These are phyloP conservation scores for Drosophila nr. perissopoda DNA, from an alignment of 2,888 invertebrate species.

Conservation along the genomic window DNA sequence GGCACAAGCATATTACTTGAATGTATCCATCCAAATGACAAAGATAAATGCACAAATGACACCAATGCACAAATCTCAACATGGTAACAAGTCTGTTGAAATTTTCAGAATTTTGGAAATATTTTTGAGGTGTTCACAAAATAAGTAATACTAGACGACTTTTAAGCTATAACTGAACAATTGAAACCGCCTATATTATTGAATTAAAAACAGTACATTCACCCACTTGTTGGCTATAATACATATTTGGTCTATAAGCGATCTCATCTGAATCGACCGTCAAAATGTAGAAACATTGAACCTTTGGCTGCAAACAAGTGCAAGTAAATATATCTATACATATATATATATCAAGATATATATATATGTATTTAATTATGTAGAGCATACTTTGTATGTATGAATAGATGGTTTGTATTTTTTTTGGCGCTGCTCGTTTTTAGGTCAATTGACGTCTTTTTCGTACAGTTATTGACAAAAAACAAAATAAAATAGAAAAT, in stretches of 20 bases:
- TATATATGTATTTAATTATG: conserved; percentile 1
- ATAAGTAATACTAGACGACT: background rate
- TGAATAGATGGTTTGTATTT: conserved; percentile 6
- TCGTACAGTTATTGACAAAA: conserved; percentile 58
- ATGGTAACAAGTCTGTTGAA: conserved; percentile 17
- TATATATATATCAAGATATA: conserved; percentile 1
- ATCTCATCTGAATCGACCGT: conserved; percentile 38
- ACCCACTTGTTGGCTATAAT: conserved; percentile 25
- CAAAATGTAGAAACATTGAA: conserved; percentile 65
- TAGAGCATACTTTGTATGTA: background rate
- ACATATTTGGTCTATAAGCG: conserved; percentile 17
- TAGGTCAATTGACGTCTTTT: conserved; percentile 70
- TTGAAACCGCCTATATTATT: background rate
- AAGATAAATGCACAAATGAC: conserved; percentile 62
- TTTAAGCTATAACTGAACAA: background rate
- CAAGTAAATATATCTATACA: conserved; percentile 12
- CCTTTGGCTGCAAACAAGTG: conserved; percentile 44
- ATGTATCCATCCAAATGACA: conserved; percentile 49
- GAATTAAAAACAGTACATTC: background rate
- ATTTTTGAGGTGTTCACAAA: background rate
- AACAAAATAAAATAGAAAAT: conserved; percentile 15
- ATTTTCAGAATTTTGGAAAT: background rate
- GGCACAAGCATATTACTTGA: conserved; percentile 22
- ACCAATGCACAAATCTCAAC: conserved; percentile 43
- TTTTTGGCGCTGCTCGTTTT: conserved; percentile 61